Evolutionary conservation across 2,797 vertebrate species (phyloP).

Genomic region (Erithacus rubecula): DNA sequence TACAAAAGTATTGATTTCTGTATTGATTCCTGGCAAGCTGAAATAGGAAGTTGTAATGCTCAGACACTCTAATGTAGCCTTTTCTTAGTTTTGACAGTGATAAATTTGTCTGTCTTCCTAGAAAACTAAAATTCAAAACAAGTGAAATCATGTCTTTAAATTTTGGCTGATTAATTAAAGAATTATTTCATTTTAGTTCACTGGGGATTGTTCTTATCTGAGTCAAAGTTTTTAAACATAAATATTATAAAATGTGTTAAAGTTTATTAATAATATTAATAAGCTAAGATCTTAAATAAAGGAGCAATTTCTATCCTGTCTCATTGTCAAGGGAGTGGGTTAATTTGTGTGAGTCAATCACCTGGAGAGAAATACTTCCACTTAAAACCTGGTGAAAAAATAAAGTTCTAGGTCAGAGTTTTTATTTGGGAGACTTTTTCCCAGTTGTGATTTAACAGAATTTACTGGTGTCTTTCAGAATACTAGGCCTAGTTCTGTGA

Average conservation of each 20-base stretch:
- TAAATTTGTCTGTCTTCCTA: neutral
- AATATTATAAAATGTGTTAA: neutral
- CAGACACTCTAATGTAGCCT: neutral
- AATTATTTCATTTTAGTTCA: neutral
- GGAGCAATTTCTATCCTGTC: neutral
- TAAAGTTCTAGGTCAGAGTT: neutral
- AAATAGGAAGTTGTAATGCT: neutral
- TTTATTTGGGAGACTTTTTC: neutral
- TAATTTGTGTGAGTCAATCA: neutral
- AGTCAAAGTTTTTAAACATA: neutral
- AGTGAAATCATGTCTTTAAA: neutral
- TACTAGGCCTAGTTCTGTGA: neutral
- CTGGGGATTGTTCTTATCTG: neutral
- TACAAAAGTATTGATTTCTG: neutral
- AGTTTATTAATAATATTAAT: neutral
- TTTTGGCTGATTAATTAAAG: neutral
- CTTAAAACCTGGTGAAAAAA: neutral
- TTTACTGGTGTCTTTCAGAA: neutral
- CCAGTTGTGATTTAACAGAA: neutral
- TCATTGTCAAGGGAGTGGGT: neutral
- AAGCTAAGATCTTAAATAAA: neutral
- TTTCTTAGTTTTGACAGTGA: neutral
- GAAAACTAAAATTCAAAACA: neutral
- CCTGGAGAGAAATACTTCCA: neutral
- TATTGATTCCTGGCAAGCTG: neutral